phyloP scores from a whole-genome alignment of 2,888 invertebrate species.

The Serrognathus titanus region DNA sequence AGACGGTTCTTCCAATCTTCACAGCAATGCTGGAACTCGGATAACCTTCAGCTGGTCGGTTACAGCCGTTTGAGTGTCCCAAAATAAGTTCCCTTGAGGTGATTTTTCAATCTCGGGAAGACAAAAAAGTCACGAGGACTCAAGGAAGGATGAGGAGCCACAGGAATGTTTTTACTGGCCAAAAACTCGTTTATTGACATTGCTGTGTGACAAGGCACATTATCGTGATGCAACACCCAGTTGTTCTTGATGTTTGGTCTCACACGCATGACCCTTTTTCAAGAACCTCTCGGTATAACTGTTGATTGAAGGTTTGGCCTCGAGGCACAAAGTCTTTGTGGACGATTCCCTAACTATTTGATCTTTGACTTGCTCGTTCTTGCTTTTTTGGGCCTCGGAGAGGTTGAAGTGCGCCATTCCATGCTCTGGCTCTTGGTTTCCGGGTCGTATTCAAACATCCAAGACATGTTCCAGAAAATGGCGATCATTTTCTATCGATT shows the following conservation, averaged over 20 bases:
- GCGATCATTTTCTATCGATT: no score
- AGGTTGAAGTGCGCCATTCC: conserved; percentile 5
- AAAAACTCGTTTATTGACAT: background rate
- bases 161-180: no score
- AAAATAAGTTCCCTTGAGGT: no score
- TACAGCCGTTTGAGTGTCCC: no score
- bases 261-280: conserved; percentile 8
- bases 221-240: background rate
- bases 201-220: background rate
- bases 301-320: conserved; percentile 19
- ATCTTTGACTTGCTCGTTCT: conserved; percentile 15
- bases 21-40: conserved; percentile 25
- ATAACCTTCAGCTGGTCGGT: conserved; percentile 30
- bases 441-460: conserved; percentile 5
- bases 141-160: no score
- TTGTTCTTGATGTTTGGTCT: background rate
- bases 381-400: conserved; percentile 2
- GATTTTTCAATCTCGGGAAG: no score
- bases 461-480: conserved; percentile 6
- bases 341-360: conserved; percentile 15
- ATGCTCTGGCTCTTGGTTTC: conserved; percentile 6
- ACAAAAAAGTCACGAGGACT: no score
- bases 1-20: conserved; percentile 27
- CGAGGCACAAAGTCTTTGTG: conserved; percentile 19
- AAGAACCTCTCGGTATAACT: conserved; percentile 14